phyloP scores from a whole-genome alignment of 2,888 invertebrate genomes.

The Notodonta dromedarius region DNA sequence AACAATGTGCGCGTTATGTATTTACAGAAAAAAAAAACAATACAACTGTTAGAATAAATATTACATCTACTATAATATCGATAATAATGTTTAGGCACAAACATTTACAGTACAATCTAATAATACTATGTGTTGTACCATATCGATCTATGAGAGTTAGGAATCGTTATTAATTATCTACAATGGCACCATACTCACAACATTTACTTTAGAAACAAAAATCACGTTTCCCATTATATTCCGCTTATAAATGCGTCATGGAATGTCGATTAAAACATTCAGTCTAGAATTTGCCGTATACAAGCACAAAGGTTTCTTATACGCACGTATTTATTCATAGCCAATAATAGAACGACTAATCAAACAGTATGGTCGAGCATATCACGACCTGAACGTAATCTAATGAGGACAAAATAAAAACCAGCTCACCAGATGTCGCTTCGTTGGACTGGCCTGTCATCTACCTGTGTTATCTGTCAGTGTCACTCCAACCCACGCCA shows the following conservation, averaged over 20 bases:
- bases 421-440: no score
- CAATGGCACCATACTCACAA: conserved; percentile 52
- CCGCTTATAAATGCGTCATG: conserved; percentile 53
- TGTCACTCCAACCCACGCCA: no score
- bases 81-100: conserved; percentile 42
- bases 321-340: no score
- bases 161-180: conserved; percentile 25
- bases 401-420: no score
- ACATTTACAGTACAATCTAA: conserved; percentile 59
- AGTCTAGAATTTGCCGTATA: conserved; percentile 33
- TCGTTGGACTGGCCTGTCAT: no score
- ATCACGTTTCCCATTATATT: conserved; percentile 14
- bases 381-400: no score
- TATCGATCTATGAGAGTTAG: conserved; percentile 18
- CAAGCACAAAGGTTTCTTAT: neutral
- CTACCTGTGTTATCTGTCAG: no score
- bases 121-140: conserved; percentile 57
- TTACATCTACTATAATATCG: conserved; percentile 12
- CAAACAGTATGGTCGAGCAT: no score
- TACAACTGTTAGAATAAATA: conserved; percentile 30
- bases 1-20: conserved; percentile 15
- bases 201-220: conserved; percentile 24
- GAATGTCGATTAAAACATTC: conserved; percentile 59
- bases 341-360: no score
- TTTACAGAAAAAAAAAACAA: conserved; percentile 23